These are phyloP conservation scores for Drosophila nr. perissopoda DNA, from an alignment of 2,888 invertebrate genomes.

Conservation along the genomic window DNA sequence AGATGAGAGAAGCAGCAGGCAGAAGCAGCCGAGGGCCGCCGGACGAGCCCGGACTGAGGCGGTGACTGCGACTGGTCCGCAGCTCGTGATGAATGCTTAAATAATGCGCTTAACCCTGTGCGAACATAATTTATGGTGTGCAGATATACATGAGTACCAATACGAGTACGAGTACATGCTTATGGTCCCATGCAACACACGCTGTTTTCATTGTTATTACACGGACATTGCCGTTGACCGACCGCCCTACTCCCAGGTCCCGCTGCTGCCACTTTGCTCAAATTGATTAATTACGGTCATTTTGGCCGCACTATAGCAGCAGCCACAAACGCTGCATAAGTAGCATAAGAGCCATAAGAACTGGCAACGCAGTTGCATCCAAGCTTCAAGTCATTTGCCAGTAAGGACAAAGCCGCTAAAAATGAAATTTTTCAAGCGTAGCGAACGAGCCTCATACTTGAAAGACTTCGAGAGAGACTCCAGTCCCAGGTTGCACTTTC, in stretches of 20 bases:
- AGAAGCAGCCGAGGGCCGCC: constrained; percentile 23
- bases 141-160: constrained; percentile 71
- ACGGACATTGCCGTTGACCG: constrained; percentile 74
- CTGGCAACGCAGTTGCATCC: constrained; percentile 55
- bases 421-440: constrained; percentile 76
- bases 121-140: constrained; percentile 84
- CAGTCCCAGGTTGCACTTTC: constrained; percentile 16
- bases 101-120: constrained; percentile 83
- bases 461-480: constrained; percentile 1
- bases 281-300: constrained; percentile 82
- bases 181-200: constrained; percentile 54
- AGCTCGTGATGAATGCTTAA: constrained; percentile 79
- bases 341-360: constrained; percentile 76
- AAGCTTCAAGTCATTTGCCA: constrained; percentile 71
- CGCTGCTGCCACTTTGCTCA: constrained; percentile 71
- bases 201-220: constrained; percentile 80
- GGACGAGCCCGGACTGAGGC: constrained; percentile 7
- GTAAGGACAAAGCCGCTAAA: constrained; percentile 77
- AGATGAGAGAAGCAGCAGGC: constrained; percentile 34
- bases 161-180: constrained; percentile 25
- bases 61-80: constrained; percentile 29
- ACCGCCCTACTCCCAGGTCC: constrained; percentile 38
- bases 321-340: constrained; percentile 63
- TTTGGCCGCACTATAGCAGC: constrained; percentile 44
- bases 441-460: constrained; percentile 48